Evolutionary conservation across 1,140 invertebrate genomes (phyloP).

Genomic region (Patella vulgata): DNA sequence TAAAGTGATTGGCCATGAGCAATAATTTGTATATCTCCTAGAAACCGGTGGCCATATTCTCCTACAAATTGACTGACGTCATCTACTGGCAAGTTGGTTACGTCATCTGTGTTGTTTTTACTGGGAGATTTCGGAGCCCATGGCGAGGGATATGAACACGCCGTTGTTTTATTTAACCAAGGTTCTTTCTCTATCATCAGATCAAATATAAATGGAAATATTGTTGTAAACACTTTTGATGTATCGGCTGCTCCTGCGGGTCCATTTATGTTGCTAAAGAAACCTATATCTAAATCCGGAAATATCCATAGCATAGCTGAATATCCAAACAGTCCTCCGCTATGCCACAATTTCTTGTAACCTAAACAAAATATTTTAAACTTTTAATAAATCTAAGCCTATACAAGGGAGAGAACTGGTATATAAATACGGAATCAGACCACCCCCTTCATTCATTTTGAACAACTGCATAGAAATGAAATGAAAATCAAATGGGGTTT

Average conservation of each 20-base stretch:
- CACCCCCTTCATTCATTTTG: too few relatives aligned
- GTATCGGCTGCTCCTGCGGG: not conserved
- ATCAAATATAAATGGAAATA: not conserved
- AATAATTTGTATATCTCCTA: not conserved
- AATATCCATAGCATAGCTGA: not conserved
- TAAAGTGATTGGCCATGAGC: not conserved
- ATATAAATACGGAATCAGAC: too few relatives aligned
- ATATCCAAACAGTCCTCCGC: not conserved
- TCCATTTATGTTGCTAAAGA: not conserved
- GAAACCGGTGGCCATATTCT: not conserved
- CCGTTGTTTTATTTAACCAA: conserved; percentile 1
- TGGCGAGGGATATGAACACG: not conserved
- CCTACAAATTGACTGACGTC: not conserved
- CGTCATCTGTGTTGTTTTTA: not conserved
- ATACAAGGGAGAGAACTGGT: too few relatives aligned
- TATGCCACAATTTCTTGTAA: not conserved
- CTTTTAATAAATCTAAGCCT: too few relatives aligned
- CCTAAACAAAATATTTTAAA: not conserved
- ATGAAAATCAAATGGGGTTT: too few relatives aligned
- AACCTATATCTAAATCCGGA: not conserved
- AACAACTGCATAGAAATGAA: too few relatives aligned
- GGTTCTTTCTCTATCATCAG: not conserved
- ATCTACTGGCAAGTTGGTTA: not conserved
- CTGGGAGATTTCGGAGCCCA: not conserved
- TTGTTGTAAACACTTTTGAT: not conserved